phyloP scores from a whole-genome alignment of 2,888 invertebrate species.

The Nephrotoma flavescens region DNA sequence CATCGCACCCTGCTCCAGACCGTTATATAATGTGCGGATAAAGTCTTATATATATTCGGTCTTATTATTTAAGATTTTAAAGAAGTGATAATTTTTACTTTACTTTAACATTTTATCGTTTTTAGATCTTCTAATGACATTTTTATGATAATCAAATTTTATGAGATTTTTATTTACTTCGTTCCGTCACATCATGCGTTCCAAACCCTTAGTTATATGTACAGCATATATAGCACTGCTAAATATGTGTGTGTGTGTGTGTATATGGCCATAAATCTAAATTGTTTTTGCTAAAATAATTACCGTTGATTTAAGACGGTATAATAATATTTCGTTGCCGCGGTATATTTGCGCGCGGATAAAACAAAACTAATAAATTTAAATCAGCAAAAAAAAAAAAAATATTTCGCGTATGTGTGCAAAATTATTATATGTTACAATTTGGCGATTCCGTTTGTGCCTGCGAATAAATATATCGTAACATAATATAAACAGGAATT shows the following conservation, averaged over 20 bases:
- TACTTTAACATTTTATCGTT: constrained; percentile 5
- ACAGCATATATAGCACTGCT: background rate
- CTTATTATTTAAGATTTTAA: background rate
- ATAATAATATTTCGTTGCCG: background rate
- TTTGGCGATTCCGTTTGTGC: background rate
- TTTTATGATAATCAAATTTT: constrained; percentile 10
- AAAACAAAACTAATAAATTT: background rate
- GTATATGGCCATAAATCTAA: background rate
- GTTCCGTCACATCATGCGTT: background rate
- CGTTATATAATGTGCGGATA: too few relatives aligned
- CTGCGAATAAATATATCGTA: background rate
- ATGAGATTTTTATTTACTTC: background rate
- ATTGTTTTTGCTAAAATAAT: background rate
- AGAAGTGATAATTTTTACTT: background rate
- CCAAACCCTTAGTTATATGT: background rate
- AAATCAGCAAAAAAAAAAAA: background rate
- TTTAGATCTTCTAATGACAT: constrained; percentile 10
- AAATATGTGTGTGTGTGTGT: background rate
- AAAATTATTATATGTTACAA: background rate
- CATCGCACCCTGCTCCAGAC: background rate
- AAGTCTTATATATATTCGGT: background rate
- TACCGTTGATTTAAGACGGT: background rate
- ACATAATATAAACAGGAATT: background rate
- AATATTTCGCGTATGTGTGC: background rate
- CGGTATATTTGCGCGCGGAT: background rate